Conservation (phyloP, 2,797 vertebrate genomes). For the Ambastaia sidthimunki region DNA sequence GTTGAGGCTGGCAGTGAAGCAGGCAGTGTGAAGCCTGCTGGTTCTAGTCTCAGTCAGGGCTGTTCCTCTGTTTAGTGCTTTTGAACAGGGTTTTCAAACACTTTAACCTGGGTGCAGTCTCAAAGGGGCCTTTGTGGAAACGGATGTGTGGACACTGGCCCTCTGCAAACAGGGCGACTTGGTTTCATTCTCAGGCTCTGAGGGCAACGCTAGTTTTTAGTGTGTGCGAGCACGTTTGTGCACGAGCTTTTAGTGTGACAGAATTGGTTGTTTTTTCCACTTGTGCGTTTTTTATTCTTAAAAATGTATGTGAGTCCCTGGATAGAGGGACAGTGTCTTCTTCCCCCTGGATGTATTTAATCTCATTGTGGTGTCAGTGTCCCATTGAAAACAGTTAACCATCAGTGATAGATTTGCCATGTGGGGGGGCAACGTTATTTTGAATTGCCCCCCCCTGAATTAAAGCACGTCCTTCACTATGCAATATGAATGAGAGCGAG, state of each 20-base stretch:
- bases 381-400: slow-evolving; percentile 30
- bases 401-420: slow-evolving; percentile 34
- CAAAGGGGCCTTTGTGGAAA: slow-evolving; percentile 80
- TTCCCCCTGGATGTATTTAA: slow-evolving; percentile 17
- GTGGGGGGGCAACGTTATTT: slow-evolving; percentile 24
- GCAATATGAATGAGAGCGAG: slow-evolving; percentile 35
- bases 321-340: not conserved
- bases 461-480: slow-evolving; percentile 21
- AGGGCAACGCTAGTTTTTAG: slow-evolving; percentile 48
- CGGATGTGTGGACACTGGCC: slow-evolving; percentile 80
- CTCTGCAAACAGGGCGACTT: slow-evolving; percentile 77
- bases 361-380: slow-evolving; percentile 13
- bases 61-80: slow-evolving; percentile 74
- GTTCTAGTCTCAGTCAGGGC: slow-evolving; percentile 41
- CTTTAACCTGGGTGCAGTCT: slow-evolving; percentile 81
- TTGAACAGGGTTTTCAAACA: slow-evolving; percentile 81
- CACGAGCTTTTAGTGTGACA: slow-evolving; percentile 1
- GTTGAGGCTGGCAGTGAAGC: slow-evolving; percentile 59
- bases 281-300: not conserved
- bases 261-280: slow-evolving; percentile 4
- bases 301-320: not conserved
- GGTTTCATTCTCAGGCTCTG: slow-evolving; percentile 75
- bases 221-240: slow-evolving; percentile 41
- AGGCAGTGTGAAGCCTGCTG: slow-evolving; percentile 65
- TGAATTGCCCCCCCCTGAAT: slow-evolving; percentile 26